phyloP scores from a whole-genome alignment of 2,888 invertebrate genomes.

The Apocheima hispidaria region DNA sequence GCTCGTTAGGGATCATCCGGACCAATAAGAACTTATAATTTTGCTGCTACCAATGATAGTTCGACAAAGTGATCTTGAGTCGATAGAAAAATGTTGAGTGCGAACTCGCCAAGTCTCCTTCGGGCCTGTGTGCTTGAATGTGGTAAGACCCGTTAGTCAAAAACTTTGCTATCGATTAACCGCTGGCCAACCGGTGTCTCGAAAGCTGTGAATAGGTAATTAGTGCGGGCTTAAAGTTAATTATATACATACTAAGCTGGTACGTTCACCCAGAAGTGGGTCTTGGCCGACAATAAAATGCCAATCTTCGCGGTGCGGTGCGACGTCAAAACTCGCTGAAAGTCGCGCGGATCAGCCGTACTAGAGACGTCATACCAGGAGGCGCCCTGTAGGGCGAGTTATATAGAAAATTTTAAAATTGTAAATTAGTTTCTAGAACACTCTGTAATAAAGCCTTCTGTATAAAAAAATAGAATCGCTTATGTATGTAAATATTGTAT shows the following conservation, averaged over 20 bases:
- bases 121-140: background rate
- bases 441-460: background rate
- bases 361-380: too few relatives aligned
- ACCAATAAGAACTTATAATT: background rate
- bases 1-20: background rate
- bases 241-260: too few relatives aligned
- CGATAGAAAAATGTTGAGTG: background rate
- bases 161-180: background rate
- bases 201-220: background rate
- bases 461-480: background rate
- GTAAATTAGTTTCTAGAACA: background rate
- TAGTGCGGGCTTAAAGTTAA: too few relatives aligned
- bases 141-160: background rate
- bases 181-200: too few relatives aligned
- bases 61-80: background rate
- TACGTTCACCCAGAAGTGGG: too few relatives aligned
- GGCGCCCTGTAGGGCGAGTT: too few relatives aligned
- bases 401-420: background rate
- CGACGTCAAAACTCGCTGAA: too few relatives aligned
- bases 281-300: too few relatives aligned
- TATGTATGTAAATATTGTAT: background rate
- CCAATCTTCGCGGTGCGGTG: too few relatives aligned
- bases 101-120: background rate
- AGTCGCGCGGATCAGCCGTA: too few relatives aligned
- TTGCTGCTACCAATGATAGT: background rate